Evolutionary conservation across 2,797 vertebrate genomes (phyloP).

Genomic region (Euthynnus affinis): DNA sequence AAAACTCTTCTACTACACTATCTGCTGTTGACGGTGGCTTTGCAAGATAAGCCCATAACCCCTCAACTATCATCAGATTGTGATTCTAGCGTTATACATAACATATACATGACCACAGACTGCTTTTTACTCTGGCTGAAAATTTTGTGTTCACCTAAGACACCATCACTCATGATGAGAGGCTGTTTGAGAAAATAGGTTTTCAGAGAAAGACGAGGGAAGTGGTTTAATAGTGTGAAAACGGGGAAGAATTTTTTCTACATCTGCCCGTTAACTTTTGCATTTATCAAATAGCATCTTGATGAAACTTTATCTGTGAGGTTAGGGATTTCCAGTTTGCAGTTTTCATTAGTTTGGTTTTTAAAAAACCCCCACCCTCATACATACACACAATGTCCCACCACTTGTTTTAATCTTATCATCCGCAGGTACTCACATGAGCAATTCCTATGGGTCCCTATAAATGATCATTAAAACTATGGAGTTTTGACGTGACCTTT

Average conservation of each 20-base stretch:
- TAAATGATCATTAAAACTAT: slow-evolving; percentile 9
- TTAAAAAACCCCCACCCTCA: not conserved
- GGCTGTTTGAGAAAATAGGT: slow-evolving; percentile 4
- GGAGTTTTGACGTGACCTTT: slow-evolving; percentile 1
- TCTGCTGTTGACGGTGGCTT: not conserved
- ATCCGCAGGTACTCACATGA: slow-evolving; percentile 9
- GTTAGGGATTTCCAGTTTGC: not conserved
- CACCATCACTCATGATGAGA: not conserved
- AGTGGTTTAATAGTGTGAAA: not conserved
- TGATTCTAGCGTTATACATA: not conserved
- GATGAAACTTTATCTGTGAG: not conserved
- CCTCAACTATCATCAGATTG: not conserved
- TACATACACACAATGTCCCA: not conserved
- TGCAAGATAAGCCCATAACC: not conserved
- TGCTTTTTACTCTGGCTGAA: not conserved
- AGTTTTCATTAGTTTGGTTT: slow-evolving; percentile 10
- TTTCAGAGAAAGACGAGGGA: slow-evolving; percentile 6
- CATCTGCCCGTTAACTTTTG: not conserved
- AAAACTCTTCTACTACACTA: not conserved
- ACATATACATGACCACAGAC: not conserved
- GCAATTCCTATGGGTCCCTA: not conserved
- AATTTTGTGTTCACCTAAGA: not conserved
- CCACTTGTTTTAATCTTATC: slow-evolving; percentile 7
- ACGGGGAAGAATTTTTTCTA: not conserved
- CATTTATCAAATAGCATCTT: not conserved